Evolutionary conservation across 2,888 invertebrate genomes (phyloP).

Genomic region (Linyphia triangularis): DNA sequence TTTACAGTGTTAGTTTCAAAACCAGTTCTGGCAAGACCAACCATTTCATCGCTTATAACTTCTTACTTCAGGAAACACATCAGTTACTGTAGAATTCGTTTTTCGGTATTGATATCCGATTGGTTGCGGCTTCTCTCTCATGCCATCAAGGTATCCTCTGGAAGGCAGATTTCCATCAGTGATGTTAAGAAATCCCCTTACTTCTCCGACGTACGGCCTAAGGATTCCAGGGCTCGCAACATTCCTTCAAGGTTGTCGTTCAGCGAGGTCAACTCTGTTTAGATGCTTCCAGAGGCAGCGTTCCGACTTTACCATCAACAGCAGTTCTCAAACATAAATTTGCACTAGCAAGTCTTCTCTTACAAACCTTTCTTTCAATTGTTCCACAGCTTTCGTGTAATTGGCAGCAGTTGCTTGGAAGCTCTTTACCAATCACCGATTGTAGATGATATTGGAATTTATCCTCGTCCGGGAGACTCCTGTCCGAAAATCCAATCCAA

Average conservation of each 20-base stretch:
- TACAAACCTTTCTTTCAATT: too few relatives aligned
- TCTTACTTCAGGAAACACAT: not conserved
- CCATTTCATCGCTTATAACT: not conserved
- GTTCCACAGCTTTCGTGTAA: too few relatives aligned
- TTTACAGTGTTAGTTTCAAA: not conserved
- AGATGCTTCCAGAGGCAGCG: too few relatives aligned
- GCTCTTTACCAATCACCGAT: too few relatives aligned
- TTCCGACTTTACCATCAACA: too few relatives aligned
- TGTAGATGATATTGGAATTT: too few relatives aligned
- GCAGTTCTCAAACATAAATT: too few relatives aligned
- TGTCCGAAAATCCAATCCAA: too few relatives aligned
- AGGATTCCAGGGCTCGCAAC: not conserved
- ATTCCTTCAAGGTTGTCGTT: not conserved
- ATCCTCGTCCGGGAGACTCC: too few relatives aligned
- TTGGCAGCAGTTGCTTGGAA: too few relatives aligned
- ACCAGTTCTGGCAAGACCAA: not conserved
- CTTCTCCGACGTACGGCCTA: not conserved
- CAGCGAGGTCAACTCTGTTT: too few relatives aligned
- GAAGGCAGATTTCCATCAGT: not conserved
- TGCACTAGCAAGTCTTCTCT: too few relatives aligned
- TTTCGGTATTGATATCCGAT: not conserved
- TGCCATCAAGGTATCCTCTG: not conserved
- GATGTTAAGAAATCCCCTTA: not conserved
- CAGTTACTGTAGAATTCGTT: not conserved
- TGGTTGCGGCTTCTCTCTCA: not conserved